Evolutionary conservation across 2,113 vertebrate species (phyloP), one percentile per base, ranked within the genome.

Genomic region (Stictonetta naevosa): DNA sequence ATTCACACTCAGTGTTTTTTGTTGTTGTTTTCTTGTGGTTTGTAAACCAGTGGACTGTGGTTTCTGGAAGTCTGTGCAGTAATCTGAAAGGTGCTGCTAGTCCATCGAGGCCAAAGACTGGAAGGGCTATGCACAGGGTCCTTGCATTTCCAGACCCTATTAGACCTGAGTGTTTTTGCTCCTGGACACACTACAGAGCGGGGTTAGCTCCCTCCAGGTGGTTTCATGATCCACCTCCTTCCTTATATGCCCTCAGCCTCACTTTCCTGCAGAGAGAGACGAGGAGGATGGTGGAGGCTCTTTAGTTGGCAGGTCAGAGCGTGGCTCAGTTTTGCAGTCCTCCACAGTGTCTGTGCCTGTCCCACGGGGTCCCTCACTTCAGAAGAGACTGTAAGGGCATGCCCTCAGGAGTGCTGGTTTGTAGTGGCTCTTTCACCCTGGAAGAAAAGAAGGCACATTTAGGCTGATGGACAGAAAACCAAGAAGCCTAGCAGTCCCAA

Each of bases 381-480:
- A 10, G 75, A 80, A 83, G 90, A 62, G 92, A 7, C 64, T 71
- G 93, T 13, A 96, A 76, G 0, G 34, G 83, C 50, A 36, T 22
- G 2, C 40, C 56, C 40, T 94, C 69, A 0, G 63, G 5, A 63
- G 33, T 25, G 0, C 55, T 5, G 50, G 1, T 28, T 36, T 71
- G 79, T n/a, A 83, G 50, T 0, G 13, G 72, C 40, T 11, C 50
- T 83, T 95, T 97, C 3, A 6, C 63, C 48, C 96, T 97, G 92
- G 4, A 62, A 86, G 11, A 5, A 21, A 56, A 56, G 40, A 50
- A 59, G 22, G 3, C 36, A 2, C 0, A 0, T 73, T 72, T 28
- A 48, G 34, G 33, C 33, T 14, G 42, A 28, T 15, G 84, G 74
- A 9, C 38, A 26, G 26, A 68, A n/a, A 28, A 75, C 26, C 11